Base-by-base conservation (phyloP, 2,888 invertebrate species). In the Abrostola tripartita region DNA sequence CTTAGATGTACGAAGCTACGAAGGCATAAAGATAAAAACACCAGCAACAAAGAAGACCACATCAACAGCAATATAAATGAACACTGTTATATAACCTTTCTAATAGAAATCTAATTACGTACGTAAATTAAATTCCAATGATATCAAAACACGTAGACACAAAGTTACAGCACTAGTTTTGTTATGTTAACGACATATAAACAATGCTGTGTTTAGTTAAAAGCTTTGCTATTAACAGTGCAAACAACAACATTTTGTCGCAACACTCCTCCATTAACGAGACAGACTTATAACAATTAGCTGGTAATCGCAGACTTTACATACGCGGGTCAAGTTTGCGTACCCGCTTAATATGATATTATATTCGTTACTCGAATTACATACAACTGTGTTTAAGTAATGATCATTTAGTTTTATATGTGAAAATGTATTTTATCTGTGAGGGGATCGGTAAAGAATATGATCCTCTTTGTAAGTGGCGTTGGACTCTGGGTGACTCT, bases 281-380 rank as follows among this genome's bases (percentile, higher is more conserved):
- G 68, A 59, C 68, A 64, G 68, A 72, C 73, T 72, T 73, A 72
- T 72, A 58, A 44, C 64, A 72, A 73, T 72, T 73, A 73, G 55
- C 55, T 55, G 44, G 49, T 72, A 73, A 72, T 72, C 73, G 68
- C 61, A 73, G 68, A 47, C 52, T 53, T 12, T 71, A 47, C 50
- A 51, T 44, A 37, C 37, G 36, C 7, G 55, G 55, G 68, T 68
- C 64, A 55, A 58, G 55, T 68, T 72, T 72, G 58, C 55, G 52
- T 61, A 68, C 51, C 57, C 54, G 57, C 14, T 62, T 56, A 66
- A 49, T 44, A 12, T 11, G 37, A 57, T 59, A 12, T 38, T 9
- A 53, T 41, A 6, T 14, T 44, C 24, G 24, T 24, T 2, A 24
- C 24, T 24, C 24, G 24, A 24, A 24, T 24, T 24, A 24, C 24